Base-by-base conservation (phyloP, 1,140 invertebrate species). In the Drosophila bipectinata region DNA sequence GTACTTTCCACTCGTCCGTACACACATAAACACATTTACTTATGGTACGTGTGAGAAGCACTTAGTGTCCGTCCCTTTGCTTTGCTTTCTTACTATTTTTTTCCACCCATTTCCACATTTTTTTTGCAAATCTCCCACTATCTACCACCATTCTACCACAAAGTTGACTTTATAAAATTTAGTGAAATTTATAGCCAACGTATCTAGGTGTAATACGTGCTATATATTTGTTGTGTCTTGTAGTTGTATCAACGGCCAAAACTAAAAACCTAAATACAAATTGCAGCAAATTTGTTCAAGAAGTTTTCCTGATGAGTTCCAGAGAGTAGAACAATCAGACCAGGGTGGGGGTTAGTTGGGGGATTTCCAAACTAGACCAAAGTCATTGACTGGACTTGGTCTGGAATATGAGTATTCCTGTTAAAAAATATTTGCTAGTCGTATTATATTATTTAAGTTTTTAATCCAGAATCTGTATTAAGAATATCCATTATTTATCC, bases 111-210 rank as follows among this genome's bases (percentile, higher is more conserved):
- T 18, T 21, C 59, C 18, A 26, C 45, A 15, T 15, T 32, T 21
- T 52, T 21, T 21, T 54, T 32, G 4, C 32, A 18, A 4, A 12
- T 60, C 60, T 37, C 37, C 18, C 18, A 18, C 18, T 1, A 18
- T 15, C 24, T 2, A 6, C 1, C 9, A 2, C 21, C 8, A 15
- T 44, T 41, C 39, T 18, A 51, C 57, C 44, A 69, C 63, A 76
- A 53, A 87, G 82, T 88, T 87, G 82, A 88, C 82, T 87, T 87
- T 87, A 87, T 88, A 87, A 82, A 87, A 88, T 88, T 82, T 88
- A 82, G 64, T 87, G 83, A 82, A 87, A 87, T 87, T 79, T 87
- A 87, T 82, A 87, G 82, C 82, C 71, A 78, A 34, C 68, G 75
- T 75, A 67, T 66, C 61, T 85, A 85, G 82, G 82, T 85, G 82